Percentiles rank a stretch among this genome's conserved stretches.
phyloP scores from a whole-genome alignment of 2,888 invertebrate genomes.

The Lapara coniferarum region DNA sequence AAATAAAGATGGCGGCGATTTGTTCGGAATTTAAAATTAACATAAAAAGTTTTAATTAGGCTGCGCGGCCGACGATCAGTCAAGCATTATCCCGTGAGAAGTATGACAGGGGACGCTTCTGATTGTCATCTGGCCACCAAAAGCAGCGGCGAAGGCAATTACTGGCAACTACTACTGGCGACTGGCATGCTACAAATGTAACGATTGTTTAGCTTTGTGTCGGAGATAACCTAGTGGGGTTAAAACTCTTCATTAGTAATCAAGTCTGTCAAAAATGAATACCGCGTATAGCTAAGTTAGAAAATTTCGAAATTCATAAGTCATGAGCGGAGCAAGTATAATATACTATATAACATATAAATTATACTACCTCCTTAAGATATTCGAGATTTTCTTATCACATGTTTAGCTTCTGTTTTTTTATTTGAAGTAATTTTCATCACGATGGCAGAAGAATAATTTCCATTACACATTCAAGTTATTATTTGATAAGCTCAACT shows the following conservation, averaged over 20 bases:
- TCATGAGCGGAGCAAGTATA: no score
- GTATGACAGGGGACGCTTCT: conserved; percentile 24
- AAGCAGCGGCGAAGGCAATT: conserved; percentile 16
- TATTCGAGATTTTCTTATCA: neutral
- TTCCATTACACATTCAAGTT: conserved; percentile 5
- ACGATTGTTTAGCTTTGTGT: conserved; percentile 13
- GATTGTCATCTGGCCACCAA: conserved; percentile 26
- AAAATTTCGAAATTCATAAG: no score
- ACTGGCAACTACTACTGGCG: conserved; percentile 3
- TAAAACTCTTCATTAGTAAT: neutral
- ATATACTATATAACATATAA: no score
- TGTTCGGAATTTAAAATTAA: conserved; percentile 27
- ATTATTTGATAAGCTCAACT: conserved; percentile 30
- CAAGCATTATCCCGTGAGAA: conserved; percentile 25
- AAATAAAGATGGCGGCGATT: conserved; percentile 28
- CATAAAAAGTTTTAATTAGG: conserved; percentile 29
- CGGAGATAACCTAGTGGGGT: neutral
- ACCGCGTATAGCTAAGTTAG: neutral
- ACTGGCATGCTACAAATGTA: conserved; percentile 9
- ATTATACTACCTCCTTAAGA: no score
- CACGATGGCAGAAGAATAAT: neutral
- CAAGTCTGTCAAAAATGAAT: neutral
- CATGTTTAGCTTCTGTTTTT: neutral
- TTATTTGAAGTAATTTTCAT: neutral
- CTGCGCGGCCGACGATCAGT: conserved; percentile 28